Evolutionary conservation across 2,113 vertebrate genomes (phyloP), one percentile per base, ranked within the genome.

Genomic region (Orcinus orca): DNA sequence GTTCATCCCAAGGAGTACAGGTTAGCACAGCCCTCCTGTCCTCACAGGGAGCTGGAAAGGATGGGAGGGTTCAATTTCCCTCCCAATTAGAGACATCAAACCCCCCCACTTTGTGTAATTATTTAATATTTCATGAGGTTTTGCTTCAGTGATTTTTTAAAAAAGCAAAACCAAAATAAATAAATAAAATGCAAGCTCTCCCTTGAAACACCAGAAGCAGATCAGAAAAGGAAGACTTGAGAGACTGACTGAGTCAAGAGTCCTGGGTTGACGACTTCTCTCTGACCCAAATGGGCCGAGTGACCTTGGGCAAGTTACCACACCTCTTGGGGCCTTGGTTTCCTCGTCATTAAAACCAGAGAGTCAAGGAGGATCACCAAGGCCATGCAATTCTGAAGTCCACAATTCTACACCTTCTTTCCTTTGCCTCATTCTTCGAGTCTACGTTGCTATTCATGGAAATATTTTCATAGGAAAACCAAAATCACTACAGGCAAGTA

Each of bases 41-140:
- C 76, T 73, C 23, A 7, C 21, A 60, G 62, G 44, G 38, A 77
- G 21, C 7, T 1, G 62, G 38, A 44, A 85, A 81, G 33, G 58
- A 33, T 8, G 73, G 65, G 86, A 80, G 8, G 25, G 26, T 26
- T 70, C 94, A 62, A 67, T 47, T 63, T n/a, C 14, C 77, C 60
- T 91, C 33, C 63, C 62, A n/a, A 8, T 25, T 23, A 53, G n/a
- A 95, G 50, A 83, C 33, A 96, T 8, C 38, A 80, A 65, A 58
- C 63, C 38, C 33, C 33, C 36, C 23, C 60, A 47, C 33, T 74
- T 71, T 70, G n/a, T 38, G 23, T 70, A 94, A 82, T 89, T 93
- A 36, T 80, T 93, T 91, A 95, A 91, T 71, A 92, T 90, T 94
- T 90, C 74, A 87, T 86, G 47, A n/a, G 62, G 41, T 88, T 97